Base-by-base conservation (phyloP, 2,888 invertebrate species). In the Zhuqinia jingwanae region DNA sequence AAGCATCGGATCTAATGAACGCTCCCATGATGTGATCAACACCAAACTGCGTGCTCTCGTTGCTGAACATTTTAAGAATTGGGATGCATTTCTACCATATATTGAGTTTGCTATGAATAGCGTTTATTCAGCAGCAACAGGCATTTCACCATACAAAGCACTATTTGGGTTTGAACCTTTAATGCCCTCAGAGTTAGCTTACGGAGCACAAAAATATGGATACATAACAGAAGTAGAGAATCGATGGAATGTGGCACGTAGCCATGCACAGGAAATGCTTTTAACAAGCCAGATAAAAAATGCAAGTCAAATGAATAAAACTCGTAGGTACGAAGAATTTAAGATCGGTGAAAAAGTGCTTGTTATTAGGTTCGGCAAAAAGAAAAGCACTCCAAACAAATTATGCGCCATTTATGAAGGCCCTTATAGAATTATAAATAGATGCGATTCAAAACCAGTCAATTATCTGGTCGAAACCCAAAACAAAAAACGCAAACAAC, bases 61-160 rank as follows among this genome's bases (percentile, higher is more conserved):
- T 0, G 0, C 45, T 8, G 20, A 22, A 11, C 6, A 65, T 6
- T 30, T 30, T 11, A 63, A 65, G 0, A 17, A 79, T 20, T 79
- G 79, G 79, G 63, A 63, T 30, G 1, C 0, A 0, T 15, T 20
- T 8, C 1, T 79, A 0, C 79, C 79, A 10, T 65, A 20, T 17
- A 45, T 79, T 1, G 17, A 22, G 2, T 65, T 65, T 30, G 15
- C 50, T 11, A 65, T 79, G 3, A 79, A 79, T 20, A n/a, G 15
- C 30, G 27, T 27, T 0, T 60, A 27, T 30, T 60, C 60, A 27
- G 60, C 22, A 60, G 10, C 50, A 11, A 50, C 50, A n/a, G 50
- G 50, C 15, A n/a, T 50, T 2, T 50, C 50, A 10, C 50, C 50
- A 15, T 50, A 8, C 15, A 17, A 17, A 27, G 25, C 22, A 5